Evolutionary conservation across 2,113 vertebrate species (phyloP), one percentile per base, ranked within the genome.

Genomic region (Nesospiza acunhae): DNA sequence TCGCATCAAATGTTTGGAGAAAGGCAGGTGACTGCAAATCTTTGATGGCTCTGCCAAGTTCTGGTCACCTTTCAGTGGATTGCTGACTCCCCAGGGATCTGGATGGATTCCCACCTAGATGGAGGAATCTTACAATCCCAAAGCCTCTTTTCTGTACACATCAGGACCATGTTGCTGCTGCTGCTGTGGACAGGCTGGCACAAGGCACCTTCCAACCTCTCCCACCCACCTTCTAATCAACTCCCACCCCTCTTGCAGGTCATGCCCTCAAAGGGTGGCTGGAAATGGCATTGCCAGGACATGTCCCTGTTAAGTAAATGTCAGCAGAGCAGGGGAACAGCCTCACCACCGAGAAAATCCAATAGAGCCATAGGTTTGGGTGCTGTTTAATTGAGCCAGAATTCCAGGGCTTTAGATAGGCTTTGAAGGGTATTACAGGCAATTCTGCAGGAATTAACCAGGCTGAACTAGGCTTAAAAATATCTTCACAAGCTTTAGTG

Each of bases 391-490:
- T 93, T 93, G 94, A 94, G 89, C 89, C 78, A 91, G 93, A 97
- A 92, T 96, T 95, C 89, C 88, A 84, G 84, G 52, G 84, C 84
- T 89, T 96, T 95, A 95, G 68, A 84, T 96, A 90, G 91, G 95
- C 84, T 97, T 95, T 91, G 66, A 73, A 84, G 59, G 39, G 88
- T 83, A 96, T 96, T 96, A 97, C 89, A 97, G 93, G 84, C 95
- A 97, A 91, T 96, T 95, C 95, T 92, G 52, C 90, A 93, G 86
- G 96, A 97, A 97, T 97, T 96, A 97, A 90, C 86, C 0, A 1
- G 78, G 86, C 91, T 96, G 92, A 96, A 96, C 90, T 91, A 93
- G 88, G 89, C 95, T 97, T 97, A 94, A 96, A 96, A 92, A 94
- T 95, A 92, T 92, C 94, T 97, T 93, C 56, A 46, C 35, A 80